phyloP scores from a whole-genome alignment of 2,113 vertebrate species.

The Scomber japonicus region DNA sequence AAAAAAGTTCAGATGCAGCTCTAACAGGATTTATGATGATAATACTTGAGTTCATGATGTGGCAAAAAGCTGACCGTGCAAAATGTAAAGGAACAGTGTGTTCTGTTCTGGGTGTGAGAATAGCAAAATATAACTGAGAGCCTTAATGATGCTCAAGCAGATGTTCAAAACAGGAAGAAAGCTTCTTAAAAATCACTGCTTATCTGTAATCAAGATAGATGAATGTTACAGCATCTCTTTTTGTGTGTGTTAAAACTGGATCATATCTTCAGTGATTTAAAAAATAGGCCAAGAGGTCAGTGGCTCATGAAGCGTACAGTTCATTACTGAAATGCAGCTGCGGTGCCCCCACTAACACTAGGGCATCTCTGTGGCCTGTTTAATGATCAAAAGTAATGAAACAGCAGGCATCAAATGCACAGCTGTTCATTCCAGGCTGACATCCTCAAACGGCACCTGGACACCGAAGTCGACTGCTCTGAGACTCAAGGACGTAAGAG shows the following conservation, averaged over 20 bases:
- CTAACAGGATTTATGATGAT: slow-evolving; percentile 8
- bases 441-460: slow-evolving; percentile 27
- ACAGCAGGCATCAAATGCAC: slow-evolving; percentile 35
- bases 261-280: neutral
- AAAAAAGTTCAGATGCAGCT: slow-evolving; percentile 3
- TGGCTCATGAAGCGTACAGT: neutral
- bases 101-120: slow-evolving; percentile 1
- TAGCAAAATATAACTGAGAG: neutral
- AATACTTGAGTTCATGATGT: neutral
- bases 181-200: neutral
- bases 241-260: neutral
- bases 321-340: slow-evolving; percentile 43
- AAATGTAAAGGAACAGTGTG: neutral
- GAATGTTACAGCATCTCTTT: neutral
- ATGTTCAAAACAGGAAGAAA: neutral
- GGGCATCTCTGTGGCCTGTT: slow-evolving; percentile 33
- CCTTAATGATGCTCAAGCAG: neutral
- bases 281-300: slow-evolving; percentile 59
- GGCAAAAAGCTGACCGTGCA: neutral
- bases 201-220: neutral
- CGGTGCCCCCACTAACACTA: slow-evolving; percentile 7
- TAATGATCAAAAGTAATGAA: slow-evolving; percentile 52
- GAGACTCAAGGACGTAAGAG: slow-evolving; percentile 20
- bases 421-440: slow-evolving; percentile 51
- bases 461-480: neutral